Evolutionary conservation across 1,140 invertebrate species (phyloP), one percentile per base, ranked within the genome.

Genomic region (Venturia canescens): DNA sequence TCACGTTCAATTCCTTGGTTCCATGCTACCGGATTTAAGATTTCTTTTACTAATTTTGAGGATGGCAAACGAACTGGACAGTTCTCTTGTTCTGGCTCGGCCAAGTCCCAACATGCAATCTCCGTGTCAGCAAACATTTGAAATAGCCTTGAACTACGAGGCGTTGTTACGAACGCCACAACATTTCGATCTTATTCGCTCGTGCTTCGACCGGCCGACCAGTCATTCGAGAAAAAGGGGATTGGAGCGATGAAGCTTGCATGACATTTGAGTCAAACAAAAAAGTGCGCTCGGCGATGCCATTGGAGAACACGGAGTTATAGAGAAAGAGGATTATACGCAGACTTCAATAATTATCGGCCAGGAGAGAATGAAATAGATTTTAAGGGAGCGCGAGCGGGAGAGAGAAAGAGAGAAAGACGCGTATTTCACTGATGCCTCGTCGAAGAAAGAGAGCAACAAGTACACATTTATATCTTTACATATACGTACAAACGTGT

Each of bases 341-440:
- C 83, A 83, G 82, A 84, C 85, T 88, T 86, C 86, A 87, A 89
- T 90, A 90, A 90, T 90, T 89, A 89, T 89, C 85, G 87, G 84
- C 83, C 84, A 82, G 80, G 84, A 85, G 76, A 78, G 70, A 79
- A 53, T 66, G 31, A 71, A 53, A 82, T 50, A 80, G 48, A 74
- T 82, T 78, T 81, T 79, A 80, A 84, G 83, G 83, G 81, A 71
- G 80, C 80, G 81, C 50, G 76, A 70, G 78, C 77, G 74, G 81
- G 82, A 78, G 79, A 82, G 83, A 67, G 80, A 72, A 71, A 82
- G 82, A 78, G 79, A 82, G 83, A 75, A 86, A 80, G 70, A 82
- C 67, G 66, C 21, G 71, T 26, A 21, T 74, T 74, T 53, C 48
- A 74, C 48, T n/a, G 71, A 74, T 74, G 71, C 21, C 71, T 74